Percentiles rank a stretch among this genome's conserved stretches.
These are phyloP conservation scores for Sthenelais limicola DNA, from an alignment of 2,888 invertebrate species.

Conservation along the genomic window DNA sequence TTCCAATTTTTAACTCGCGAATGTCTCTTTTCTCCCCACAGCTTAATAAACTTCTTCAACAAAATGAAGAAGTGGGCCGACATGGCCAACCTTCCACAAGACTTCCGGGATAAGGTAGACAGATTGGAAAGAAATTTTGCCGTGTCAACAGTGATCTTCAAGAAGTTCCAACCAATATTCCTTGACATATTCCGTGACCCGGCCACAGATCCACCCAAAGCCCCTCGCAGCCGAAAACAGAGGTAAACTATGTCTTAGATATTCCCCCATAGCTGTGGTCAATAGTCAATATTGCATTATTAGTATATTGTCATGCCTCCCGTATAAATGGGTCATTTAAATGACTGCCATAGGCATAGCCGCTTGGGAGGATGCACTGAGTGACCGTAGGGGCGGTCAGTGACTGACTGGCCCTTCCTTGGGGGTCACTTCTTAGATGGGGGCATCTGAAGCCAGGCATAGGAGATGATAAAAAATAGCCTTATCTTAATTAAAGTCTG, in stretches of 20 bases:
- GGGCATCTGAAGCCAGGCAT: no score
- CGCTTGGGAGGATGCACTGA: no score
- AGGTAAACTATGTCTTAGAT: no score
- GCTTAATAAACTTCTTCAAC: constrained; percentile 92
- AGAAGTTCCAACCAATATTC: constrained; percentile 92
- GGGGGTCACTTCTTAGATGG: no score
- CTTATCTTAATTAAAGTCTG: no score
- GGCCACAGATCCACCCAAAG: constrained; percentile 76
- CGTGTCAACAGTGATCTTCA: constrained; percentile 93
- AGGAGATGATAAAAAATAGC: no score
- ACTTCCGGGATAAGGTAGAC: constrained; percentile 87
- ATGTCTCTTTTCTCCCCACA: constrained; percentile 71
- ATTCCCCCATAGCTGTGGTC: no score
- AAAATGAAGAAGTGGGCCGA: constrained; percentile 97
- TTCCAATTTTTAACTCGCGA: background rate
- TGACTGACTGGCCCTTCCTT: no score
- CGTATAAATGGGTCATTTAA: constrained; percentile 30
- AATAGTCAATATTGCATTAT: no score
- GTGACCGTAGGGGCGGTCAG: no score
- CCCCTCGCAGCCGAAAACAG: constrained; percentile 77
- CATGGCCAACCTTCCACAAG: constrained; percentile 89
- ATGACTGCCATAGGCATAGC: no score
- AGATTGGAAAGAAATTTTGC: constrained; percentile 91
- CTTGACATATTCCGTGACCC: constrained; percentile 87
- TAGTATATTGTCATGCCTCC: no score